Base-by-base conservation (phyloP, 1,140 invertebrate genomes). In the Nylanderia fulva region DNA sequence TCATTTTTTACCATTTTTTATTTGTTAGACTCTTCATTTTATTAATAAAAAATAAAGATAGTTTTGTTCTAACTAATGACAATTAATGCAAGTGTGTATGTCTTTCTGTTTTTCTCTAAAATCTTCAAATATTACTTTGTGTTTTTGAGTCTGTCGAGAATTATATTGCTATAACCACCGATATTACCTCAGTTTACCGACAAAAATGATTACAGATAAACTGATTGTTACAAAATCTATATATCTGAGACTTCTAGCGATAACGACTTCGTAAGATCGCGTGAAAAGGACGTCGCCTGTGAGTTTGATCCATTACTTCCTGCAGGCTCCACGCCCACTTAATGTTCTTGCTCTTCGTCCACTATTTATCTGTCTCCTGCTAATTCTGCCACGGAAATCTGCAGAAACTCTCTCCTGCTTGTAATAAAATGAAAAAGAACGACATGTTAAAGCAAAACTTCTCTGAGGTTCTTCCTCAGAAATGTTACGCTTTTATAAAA, bases 261-360 rank as follows among this genome's bases (percentile, higher is more conserved):
- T 84, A 87, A 90, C 83, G 86, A 90, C 88, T 90, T 84, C 84
- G 79, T 90, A 88, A 90, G 84, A 90, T 90, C 21, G 61, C 68
- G 63, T 45, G 11, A 48, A 63, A 77, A 89, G 60, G 75, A 77
- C 80, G 76, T 75, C 86, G 71, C 66, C 60, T 77, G 86, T 87
- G 89, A 93, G 90, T 94, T 92, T 94, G 93, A 94, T 94, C 93
- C 93, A 93, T 93, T 91, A 91, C 93, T 94, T 94, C 93, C 93
- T 93, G 93, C 90, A 85, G 90, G 86, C 85, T 93, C 92, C 93
- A 94, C 93, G 93, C 93, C 93, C 87, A 92, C 93, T 94, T 91
- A 92, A 90, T 94, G 93, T 94, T 93, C 82, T 89, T 90, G 74
- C 86, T 89, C 66, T 85, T 86, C 91, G 85, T 93, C 85, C 88